Evolutionary conservation across 2,797 vertebrate genomes (phyloP).

Genomic region (Rhinophrynus dorsalis): DNA sequence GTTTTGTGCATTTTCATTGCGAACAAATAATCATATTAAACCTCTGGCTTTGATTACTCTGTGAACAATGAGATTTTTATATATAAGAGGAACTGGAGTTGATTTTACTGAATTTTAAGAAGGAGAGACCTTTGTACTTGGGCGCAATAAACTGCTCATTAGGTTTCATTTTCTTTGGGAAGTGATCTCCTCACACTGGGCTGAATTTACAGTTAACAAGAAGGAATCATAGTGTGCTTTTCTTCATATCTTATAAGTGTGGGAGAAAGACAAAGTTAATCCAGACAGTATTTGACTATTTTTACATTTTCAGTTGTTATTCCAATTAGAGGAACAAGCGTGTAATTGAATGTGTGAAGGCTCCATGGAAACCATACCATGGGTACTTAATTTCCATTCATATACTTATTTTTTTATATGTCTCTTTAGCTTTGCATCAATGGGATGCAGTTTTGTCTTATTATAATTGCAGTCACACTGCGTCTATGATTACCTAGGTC

Average conservation of each 20-base stretch:
- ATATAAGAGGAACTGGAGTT: not conserved
- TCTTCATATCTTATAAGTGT: not conserved
- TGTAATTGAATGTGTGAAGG: conserved; percentile 36
- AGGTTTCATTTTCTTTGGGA: not conserved
- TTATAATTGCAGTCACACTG: not conserved
- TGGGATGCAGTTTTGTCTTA: not conserved
- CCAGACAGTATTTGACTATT: conserved; percentile 20
- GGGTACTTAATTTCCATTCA: conserved; percentile 13
- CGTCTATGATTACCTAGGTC: not conserved
- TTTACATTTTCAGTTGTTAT: conserved; percentile 42
- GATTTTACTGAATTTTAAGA: not conserved
- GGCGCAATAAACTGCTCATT: not conserved
- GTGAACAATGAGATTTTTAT: not conserved
- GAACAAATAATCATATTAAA: not conserved
- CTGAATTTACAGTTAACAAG: conserved; percentile 12
- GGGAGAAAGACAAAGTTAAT: conserved; percentile 17
- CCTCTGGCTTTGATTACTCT: not conserved
- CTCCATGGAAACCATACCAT: conserved; percentile 34
- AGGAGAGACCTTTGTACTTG: not conserved
- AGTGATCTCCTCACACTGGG: not conserved
- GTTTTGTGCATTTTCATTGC: not conserved
- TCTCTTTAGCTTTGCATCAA: conserved; percentile 10
- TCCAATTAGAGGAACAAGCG: conserved; percentile 41
- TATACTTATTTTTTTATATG: no score
- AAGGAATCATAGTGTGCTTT: not conserved